A percentile compares a stretch with the other conserved stretches of the same genome.
Evolutionary conservation across 2,797 vertebrate species (phyloP).

Genomic region (Falco biarmicus): DNA sequence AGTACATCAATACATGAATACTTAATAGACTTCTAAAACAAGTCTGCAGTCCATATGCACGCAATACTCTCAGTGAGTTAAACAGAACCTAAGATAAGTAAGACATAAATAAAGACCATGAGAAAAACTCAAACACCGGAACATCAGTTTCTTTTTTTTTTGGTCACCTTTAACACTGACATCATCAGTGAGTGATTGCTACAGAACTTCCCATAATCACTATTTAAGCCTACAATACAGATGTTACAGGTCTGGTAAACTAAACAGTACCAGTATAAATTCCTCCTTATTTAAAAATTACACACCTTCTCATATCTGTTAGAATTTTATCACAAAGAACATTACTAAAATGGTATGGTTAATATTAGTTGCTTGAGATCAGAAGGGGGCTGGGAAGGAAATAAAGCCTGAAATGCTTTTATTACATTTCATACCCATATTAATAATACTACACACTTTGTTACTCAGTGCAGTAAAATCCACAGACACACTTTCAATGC

Average conservation of each 20-base stretch:
- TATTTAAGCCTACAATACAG: not conserved
- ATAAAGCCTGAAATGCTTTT: not conserved
- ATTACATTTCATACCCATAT: not conserved
- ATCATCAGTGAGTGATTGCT: not conserved
- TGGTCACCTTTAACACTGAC: not conserved
- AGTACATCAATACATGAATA: not conserved
- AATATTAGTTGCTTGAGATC: not conserved
- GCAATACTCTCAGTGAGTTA: not conserved
- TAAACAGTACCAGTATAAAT: not conserved
- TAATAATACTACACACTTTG: not conserved
- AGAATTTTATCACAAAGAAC: not conserved
- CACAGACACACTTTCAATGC: not conserved
- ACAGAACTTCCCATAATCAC: not conserved
- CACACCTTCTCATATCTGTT: not conserved
- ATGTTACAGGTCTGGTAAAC: not conserved
- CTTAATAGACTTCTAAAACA: not conserved
- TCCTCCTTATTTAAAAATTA: not conserved
- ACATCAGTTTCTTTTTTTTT: not conserved
- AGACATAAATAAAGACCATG: not conserved
- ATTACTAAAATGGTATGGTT: not conserved
- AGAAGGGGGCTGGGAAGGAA: not conserved
- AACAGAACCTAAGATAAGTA: not conserved
- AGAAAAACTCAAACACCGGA: not conserved
- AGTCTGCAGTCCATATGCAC: not conserved
- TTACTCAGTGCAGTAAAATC: not conserved